These are phyloP conservation scores for Melinopterus prodromus DNA, from an alignment of 2,888 invertebrate species.

Conservation along the genomic window DNA sequence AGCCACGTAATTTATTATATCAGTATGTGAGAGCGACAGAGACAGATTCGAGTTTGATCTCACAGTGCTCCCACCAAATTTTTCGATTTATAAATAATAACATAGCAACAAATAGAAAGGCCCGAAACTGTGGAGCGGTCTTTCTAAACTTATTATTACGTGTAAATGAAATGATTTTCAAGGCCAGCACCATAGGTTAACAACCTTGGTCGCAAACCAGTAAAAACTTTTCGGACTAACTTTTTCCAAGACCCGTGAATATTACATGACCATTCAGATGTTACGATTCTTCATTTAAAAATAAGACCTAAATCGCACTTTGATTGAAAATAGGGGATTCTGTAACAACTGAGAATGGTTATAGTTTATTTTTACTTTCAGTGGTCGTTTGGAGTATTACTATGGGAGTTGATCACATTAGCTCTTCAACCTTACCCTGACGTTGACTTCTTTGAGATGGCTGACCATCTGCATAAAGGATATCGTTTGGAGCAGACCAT, in stretches of 20 bases:
- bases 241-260: not conserved
- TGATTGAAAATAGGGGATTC: too few relatives aligned
- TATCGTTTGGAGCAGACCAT: slow-evolving; percentile 90
- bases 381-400: slow-evolving; percentile 95
- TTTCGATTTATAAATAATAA: not conserved
- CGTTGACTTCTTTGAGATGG: slow-evolving; percentile 92
- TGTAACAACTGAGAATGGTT: not conserved
- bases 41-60: not conserved
- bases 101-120: slow-evolving; percentile 4
- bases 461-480: slow-evolving; percentile 85
- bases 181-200: slow-evolving; percentile 47
- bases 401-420: slow-evolving; percentile 93
- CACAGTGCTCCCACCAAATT: not conserved
- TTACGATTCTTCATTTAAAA: too few relatives aligned
- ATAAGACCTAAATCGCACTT: too few relatives aligned
- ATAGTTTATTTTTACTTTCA: slow-evolving; percentile 54
- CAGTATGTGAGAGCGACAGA: not conserved
- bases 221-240: slow-evolving; percentile 22
- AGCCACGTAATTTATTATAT: not conserved
- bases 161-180: slow-evolving; percentile 49
- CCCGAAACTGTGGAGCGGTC: not conserved
- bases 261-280: not conserved
- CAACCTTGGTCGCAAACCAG: slow-evolving; percentile 48
- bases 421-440: slow-evolving; percentile 91
- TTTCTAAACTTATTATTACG: slow-evolving; percentile 32